These are phyloP conservation scores for Cremastinae sp. DNA, from an alignment of 2,888 invertebrate species.

Conservation along the genomic window DNA sequence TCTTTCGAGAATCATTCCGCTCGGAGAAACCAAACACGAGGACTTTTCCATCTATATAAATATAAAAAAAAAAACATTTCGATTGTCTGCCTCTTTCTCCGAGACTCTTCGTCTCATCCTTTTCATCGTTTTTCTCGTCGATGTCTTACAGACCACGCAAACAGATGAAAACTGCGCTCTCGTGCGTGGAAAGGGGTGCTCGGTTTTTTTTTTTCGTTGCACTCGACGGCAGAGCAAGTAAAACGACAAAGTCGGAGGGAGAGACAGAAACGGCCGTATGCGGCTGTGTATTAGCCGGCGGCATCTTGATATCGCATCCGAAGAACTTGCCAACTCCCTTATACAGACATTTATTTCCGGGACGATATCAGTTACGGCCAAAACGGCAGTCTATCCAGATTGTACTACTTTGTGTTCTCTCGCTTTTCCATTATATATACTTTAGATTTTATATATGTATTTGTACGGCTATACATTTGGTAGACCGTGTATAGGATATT, in stretches of 20 bases:
- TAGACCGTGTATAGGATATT: neutral
- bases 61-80: slow-evolving; percentile 18
- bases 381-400: slow-evolving; percentile 72
- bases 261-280: slow-evolving; percentile 44
- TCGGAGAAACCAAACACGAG: slow-evolving; percentile 10
- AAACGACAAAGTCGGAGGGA: slow-evolving; percentile 37
- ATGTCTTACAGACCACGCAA: slow-evolving; percentile 16
- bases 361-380: slow-evolving; percentile 72
- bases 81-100: slow-evolving; percentile 12
- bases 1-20: slow-evolving; percentile 55
- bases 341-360: slow-evolving; percentile 76
- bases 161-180: slow-evolving; percentile 35
- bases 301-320: slow-evolving; percentile 75
- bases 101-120: slow-evolving; percentile 20
- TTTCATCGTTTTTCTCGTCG: slow-evolving; percentile 7
- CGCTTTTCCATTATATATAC: neutral
- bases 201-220: slow-evolving; percentile 10
- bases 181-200: slow-evolving; percentile 59
- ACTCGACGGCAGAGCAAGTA: slow-evolving; percentile 30
- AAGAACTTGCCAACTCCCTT: slow-evolving; percentile 77
- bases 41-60: slow-evolving; percentile 18
- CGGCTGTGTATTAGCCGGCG: slow-evolving; percentile 71
- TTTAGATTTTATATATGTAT: slow-evolving; percentile 5
- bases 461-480: slow-evolving; percentile 16
- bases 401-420: slow-evolving; percentile 71